These are phyloP conservation scores for Myopa tessellatipennis DNA, from an alignment of 2,888 invertebrate genomes.

Conservation along the genomic window DNA sequence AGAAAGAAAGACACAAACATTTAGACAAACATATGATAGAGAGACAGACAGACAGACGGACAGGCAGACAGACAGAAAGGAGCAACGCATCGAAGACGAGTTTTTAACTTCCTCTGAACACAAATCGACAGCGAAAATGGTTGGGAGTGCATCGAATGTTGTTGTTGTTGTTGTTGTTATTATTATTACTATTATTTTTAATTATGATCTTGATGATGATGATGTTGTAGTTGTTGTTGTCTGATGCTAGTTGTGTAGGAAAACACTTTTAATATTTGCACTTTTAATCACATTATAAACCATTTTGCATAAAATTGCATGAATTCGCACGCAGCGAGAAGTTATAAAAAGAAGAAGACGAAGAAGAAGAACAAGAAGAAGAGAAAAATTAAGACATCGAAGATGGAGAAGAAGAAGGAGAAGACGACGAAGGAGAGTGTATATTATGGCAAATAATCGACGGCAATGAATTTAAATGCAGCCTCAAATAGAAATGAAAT, in stretches of 20 bases:
- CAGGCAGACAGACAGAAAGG: constrained; percentile 5
- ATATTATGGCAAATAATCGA: not conserved
- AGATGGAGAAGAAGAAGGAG: not conserved
- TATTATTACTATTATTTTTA: constrained; percentile 17
- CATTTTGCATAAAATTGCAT: constrained; percentile 41
- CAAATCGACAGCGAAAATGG: not conserved
- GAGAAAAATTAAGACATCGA: not conserved
- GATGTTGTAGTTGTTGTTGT: not conserved
- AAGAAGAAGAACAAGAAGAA: not conserved
- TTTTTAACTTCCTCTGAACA: not conserved
- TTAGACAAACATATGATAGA: not conserved
- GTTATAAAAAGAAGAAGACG: not conserved
- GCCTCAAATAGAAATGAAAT: constrained; percentile 17
- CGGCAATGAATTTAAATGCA: constrained; percentile 17
- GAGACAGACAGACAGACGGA: constrained; percentile 37
- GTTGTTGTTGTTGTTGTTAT: not conserved
- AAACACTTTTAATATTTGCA: constrained; percentile 27
- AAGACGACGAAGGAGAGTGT: not conserved
- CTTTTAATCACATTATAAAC: constrained; percentile 30
- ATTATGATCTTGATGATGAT: too few species aligned
- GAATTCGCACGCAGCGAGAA: constrained; percentile 37
- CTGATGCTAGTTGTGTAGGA: constrained; percentile 26
- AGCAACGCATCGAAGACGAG: constrained; percentile 1
- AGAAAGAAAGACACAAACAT: too few species aligned
- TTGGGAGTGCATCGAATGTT: not conserved